Percentiles rank a stretch among this genome's conserved stretches.
Evolutionary conservation across 2,888 invertebrate species (phyloP).

Genomic region (Rhagophthalmus giganteus): DNA sequence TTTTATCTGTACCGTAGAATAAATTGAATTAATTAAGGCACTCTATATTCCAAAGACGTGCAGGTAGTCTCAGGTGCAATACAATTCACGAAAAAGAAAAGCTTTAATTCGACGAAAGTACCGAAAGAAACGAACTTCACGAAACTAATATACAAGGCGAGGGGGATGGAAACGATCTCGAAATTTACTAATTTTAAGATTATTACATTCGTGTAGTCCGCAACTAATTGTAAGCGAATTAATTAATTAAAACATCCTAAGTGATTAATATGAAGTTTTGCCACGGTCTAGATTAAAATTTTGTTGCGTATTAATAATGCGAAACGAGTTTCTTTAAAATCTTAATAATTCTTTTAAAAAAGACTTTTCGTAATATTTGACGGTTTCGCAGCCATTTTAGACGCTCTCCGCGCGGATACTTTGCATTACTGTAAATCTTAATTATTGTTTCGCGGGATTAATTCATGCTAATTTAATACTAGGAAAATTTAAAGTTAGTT

Average conservation of each 20-base stretch:
- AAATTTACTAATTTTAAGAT: constrained; percentile 23
- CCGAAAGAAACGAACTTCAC: constrained; percentile 3
- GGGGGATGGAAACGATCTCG: constrained; percentile 7
- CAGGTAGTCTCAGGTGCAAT: constrained; percentile 27
- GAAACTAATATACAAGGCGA: constrained; percentile 8
- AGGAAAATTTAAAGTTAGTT: too few relatives aligned
- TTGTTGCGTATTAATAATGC: constrained; percentile 22
- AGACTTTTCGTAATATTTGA: too few relatives aligned
- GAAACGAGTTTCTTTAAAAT: constrained; percentile 10
- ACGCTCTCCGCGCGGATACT: too few relatives aligned
- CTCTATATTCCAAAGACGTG: constrained; percentile 24
- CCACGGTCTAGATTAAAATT: constrained; percentile 21
- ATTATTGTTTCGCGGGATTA: constrained; percentile 3
- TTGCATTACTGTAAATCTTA: constrained; percentile 10
- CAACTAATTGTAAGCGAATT: constrained; percentile 12
- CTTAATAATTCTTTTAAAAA: neutral
- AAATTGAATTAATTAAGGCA: constrained; percentile 28
- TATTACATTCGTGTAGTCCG: constrained; percentile 15
- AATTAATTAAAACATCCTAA: constrained; percentile 19
- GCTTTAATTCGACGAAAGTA: constrained; percentile 11
- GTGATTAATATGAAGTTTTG: constrained; percentile 22
- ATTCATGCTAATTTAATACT: constrained; percentile 3
- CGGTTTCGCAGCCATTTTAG: too few relatives aligned
- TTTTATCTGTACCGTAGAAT: constrained; percentile 18
- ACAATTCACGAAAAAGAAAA: constrained; percentile 20